A percentile compares a stretch with the other conserved stretches of the same genome.
Evolutionary conservation across 2,113 vertebrate genomes (phyloP).

Genomic region (Morone chrysops): DNA sequence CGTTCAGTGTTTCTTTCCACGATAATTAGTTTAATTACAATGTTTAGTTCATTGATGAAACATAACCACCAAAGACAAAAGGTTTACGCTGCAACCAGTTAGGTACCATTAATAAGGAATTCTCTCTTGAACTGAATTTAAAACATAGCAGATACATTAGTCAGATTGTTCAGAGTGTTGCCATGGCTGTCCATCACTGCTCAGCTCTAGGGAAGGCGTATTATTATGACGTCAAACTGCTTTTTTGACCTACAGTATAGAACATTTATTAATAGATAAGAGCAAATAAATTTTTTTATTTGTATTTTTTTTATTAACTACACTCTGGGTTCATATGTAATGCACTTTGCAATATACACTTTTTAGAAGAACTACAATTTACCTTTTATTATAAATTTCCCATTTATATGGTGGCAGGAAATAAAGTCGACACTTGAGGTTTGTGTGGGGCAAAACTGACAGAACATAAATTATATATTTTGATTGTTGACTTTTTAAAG

Average conservation of each 20-base stretch:
- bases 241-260: neutral
- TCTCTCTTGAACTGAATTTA: neutral
- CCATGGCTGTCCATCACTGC: neutral
- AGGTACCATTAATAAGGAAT: neutral
- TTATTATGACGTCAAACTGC: neutral
- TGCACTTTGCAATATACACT: neutral
- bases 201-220: neutral
- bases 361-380: neutral
- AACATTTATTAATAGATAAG: neutral
- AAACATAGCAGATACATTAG: neutral
- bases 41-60: neutral
- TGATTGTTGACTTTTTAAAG: neutral
- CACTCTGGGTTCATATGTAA: neutral
- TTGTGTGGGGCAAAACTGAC: neutral
- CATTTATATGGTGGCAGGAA: too few relatives aligned
- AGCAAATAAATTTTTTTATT: neutral
- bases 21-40: slow-evolving; percentile 17
- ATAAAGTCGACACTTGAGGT: neutral
- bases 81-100: neutral
- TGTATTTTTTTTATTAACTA: too few relatives aligned
- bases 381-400: too few relatives aligned
- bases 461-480: slow-evolving; percentile 5
- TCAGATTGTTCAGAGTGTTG: neutral
- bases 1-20: neutral
- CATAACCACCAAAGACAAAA: neutral